Base-by-base conservation (phyloP, 2,888 invertebrate species). In the Pristionchus fissidentatus region DNA sequence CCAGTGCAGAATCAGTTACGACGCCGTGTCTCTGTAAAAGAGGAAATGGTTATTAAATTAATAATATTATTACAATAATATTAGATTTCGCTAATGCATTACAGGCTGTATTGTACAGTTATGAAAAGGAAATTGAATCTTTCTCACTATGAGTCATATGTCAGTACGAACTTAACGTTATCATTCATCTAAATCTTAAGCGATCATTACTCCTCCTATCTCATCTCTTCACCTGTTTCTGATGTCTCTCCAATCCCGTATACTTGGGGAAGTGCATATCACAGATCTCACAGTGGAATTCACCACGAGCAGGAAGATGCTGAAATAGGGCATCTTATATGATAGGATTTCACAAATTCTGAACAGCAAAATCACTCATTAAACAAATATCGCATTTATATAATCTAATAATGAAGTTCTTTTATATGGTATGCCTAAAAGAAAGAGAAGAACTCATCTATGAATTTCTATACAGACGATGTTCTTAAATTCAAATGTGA, bases 191-290 rank as follows among this genome's bases (percentile, higher is more conserved):
- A n/a, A n/a, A n/a, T n/a, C n/a, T n/a, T n/a, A 57, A 57, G 26
- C 22, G 57, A 57, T 26, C n/a, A 22, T 1, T 3, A 57, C n/a
- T 32, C 7, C 10, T 7, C 10, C 29, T 32, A 60, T 22, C 22
- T 2, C 4, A 5, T 7, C 41, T 10, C 10, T 66, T 19, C 19
- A 80, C 80, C 80, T 80, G 80, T 60, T 60, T 57, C 80, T 80
- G 80, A 32, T 80, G 80, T 29, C 80, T 38, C 60, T 80, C 80
- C 32, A 80, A 19, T 60, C 80, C 80, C 10, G 80, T 80, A 29
- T 43, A 80, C 60, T 80, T 80, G 43, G 80, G 80, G 43, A 80
- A 80, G 80, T 62, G 80, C 80, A 80, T 80, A 7, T 60, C 49
- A 22, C 80, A 80, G 57, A 49, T 41, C 80, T 80, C 80, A 29